These are phyloP conservation scores for Temnothorax curvispinosus DNA, from an alignment of 1,140 invertebrate species.

Conservation along the genomic window DNA sequence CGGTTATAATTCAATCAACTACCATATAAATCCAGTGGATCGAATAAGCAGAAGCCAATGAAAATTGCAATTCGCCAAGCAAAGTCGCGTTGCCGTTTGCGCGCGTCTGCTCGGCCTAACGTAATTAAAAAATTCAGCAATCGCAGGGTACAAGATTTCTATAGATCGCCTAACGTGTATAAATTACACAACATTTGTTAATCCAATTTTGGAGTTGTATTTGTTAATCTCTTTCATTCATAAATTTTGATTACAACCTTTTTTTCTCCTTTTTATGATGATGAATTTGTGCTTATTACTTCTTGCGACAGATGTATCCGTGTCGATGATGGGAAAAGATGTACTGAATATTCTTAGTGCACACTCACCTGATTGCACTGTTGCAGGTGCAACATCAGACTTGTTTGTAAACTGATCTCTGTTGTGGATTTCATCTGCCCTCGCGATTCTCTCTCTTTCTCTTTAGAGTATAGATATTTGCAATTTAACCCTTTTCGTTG, in stretches of 20 bases:
- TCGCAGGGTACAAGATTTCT: neutral
- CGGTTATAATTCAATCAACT: constrained; percentile 69
- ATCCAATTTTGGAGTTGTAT: neutral
- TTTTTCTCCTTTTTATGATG: neutral
- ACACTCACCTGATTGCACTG: neutral
- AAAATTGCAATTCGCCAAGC: constrained; percentile 64
- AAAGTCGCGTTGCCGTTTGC: constrained; percentile 20
- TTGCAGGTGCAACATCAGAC: neutral
- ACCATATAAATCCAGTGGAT: constrained; percentile 47
- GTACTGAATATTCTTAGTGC: neutral
- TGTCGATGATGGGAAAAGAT: neutral
- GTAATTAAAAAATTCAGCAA: neutral
- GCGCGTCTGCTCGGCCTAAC: neutral
- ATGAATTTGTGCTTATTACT: neutral
- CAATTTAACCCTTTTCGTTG: constrained; percentile 56
- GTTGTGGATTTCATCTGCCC: neutral
- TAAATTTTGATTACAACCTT: neutral
- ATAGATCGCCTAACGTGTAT: neutral
- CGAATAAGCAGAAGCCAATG: constrained; percentile 49
- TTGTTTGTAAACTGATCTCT: constrained; percentile 21
- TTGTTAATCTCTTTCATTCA: neutral
- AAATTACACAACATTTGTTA: neutral
- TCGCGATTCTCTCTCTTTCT: neutral
- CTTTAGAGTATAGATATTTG: constrained; percentile 54
- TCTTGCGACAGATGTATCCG: neutral